phyloP scores from a whole-genome alignment of 2,113 vertebrate species.

The Carettochelys insculpta region DNA sequence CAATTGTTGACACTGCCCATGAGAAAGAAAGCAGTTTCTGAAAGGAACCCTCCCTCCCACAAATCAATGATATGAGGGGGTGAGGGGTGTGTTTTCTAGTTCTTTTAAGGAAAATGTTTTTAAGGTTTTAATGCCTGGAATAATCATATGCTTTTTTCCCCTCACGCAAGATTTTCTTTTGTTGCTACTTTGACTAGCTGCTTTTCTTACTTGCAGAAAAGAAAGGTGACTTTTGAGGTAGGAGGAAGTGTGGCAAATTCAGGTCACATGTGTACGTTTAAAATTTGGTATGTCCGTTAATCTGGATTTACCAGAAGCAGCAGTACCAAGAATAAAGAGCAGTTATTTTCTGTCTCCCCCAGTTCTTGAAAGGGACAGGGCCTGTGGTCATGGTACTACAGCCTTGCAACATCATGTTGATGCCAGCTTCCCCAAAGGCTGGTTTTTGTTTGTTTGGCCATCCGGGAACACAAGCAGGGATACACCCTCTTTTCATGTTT shows the following conservation, averaged over 20 bases:
- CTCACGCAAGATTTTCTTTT: not conserved
- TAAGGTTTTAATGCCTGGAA: not conserved
- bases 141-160: not conserved
- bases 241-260: not conserved
- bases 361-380: not conserved
- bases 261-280: not conserved
- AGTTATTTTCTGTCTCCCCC: not conserved
- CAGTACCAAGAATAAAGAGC: not conserved
- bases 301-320: not conserved
- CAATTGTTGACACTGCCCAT: not conserved
- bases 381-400: not conserved
- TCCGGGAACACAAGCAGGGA: fast-evolving
- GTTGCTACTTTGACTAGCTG: not conserved
- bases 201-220: not conserved
- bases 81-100: not conserved
- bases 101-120: not conserved
- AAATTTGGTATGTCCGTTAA: not conserved
- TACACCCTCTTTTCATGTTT: not conserved
- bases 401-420: not conserved
- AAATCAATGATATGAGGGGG: not conserved
- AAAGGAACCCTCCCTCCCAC: not conserved
- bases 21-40: not conserved
- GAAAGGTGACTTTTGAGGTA: not conserved
- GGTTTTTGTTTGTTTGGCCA: not conserved
- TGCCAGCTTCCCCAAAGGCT: not conserved